A percentile compares a stretch with the other conserved stretches of the same genome.
These are phyloP conservation scores for Lepidocolaptes lacrymiger DNA, from an alignment of 2,797 vertebrate genomes.

Conservation along the genomic window DNA sequence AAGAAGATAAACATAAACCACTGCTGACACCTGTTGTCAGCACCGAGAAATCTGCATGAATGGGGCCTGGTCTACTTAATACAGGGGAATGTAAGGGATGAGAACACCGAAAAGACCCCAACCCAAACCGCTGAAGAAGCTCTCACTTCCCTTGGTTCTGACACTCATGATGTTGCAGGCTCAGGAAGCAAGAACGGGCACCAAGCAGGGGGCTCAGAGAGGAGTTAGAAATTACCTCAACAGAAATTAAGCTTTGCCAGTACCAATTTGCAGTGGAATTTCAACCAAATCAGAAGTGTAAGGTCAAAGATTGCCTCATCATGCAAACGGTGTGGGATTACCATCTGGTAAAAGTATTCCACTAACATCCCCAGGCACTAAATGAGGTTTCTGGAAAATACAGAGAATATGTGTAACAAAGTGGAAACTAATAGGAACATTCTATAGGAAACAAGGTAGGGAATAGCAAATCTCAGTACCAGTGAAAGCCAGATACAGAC, in stretches of 20 bases:
- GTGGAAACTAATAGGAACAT: accelerated
- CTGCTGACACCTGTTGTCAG: conserved; percentile 38
- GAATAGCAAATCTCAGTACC: accelerated
- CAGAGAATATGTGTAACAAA: accelerated
- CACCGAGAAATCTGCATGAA: background rate
- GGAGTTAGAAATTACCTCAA: background rate
- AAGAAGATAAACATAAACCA: background rate
- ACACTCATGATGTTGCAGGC: accelerated
- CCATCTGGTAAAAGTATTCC: background rate
- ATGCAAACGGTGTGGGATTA: accelerated
- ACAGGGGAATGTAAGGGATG: accelerated
- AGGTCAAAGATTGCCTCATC: background rate
- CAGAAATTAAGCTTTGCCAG: background rate
- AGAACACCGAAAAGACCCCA: background rate
- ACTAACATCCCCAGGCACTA: background rate
- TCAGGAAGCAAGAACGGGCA: accelerated
- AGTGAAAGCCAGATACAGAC: background rate
- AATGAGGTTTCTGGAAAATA: background rate
- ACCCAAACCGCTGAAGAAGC: background rate
- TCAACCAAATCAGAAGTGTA: background rate
- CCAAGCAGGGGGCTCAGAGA: accelerated
- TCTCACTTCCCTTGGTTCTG: background rate
- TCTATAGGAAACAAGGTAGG: background rate
- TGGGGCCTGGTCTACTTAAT: accelerated
- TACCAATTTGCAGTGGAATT: background rate